Evolutionary conservation across 2,113 vertebrate genomes (phyloP), one percentile per base, ranked within the genome.

Genomic region (Lanius ludovicianus): DNA sequence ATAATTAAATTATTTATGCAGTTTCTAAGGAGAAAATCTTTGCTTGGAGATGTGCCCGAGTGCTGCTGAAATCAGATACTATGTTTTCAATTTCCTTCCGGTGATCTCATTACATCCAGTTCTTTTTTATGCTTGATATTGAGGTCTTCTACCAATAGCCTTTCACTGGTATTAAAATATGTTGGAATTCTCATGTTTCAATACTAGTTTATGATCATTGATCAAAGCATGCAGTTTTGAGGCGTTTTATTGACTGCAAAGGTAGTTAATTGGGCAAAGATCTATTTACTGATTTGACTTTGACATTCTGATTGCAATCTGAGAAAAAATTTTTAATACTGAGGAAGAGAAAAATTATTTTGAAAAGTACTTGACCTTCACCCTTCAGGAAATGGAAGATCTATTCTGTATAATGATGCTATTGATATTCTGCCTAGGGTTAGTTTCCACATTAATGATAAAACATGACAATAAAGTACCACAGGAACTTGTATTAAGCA

Each of bases 21-120:
- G 98, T 98, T 98, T 99, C 98, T 98, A 99, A 96, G 94, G 98
- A 98, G 81, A 98, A 98, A 46, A 99, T 98, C 88, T 98, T 98
- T 86, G 98, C 98, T 97, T 99, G 99, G 80, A 99, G 98, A 92
- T 98, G 98, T 78, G 98, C 98, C 96, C 98, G 98, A 27, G 98
- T 97, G 11, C 96, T 97, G 97, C 98, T 99, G 97, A 99, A 99
- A 73, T 99, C 98, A 3, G 98, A 98, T 39, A 98, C 97, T 95
- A 98, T 89, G 93, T 94, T 98, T 98, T 99, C 98, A 81, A 98
- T 98, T 97, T 99, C 98, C 94, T 96, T 97, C 88, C 82, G 86
- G 94, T 99, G 98, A 82, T 98, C 98, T 96, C 75, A 99, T 95
- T 42, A 92, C 70, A 75, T 99, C 98, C 95, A 98, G 96, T 91